Evolutionary conservation across 2,113 vertebrate species (phyloP), one percentile per base, ranked within the genome.

Genomic region (Dissostichus mawsoni): DNA sequence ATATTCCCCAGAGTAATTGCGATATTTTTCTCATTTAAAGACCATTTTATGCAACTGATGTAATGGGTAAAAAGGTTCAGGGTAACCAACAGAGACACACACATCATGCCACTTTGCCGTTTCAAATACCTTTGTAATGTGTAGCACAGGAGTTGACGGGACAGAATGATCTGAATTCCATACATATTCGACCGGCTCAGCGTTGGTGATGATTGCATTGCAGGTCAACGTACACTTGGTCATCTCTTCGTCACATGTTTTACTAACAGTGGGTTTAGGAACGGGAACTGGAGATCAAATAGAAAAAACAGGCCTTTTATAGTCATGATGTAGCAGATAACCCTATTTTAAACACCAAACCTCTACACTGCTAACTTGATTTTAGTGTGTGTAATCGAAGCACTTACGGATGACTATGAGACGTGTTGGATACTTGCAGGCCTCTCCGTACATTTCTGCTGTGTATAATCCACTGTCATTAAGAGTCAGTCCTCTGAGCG

Each of bases 381-480:
- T 3, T 29, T 29, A 25, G 17, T 12, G 41, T 12, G 63, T 51
- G 44, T 41, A 41, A 41, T 41, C 8, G 5, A 18, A 70, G 2
- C 45, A 68, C 88, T 87, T 52, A 92, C 92, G 23, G 12, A 90
- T 56, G 59, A 93, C 81, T 0, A 0, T 0, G 9, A 93, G 92
- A 0, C 0, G 0, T 52, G 17, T 41, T 13, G 12, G 0, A 5
- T 0, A 0, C 1, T 0, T 0, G 0, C 29, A 4, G 29, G 0
- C 0, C 0, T 0, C 0, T 1, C 0, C 0, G 20, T 85, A 70
- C 29, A 91, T 80, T 11, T 75, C 53, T 0, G 29, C 3, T 0
- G 29, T 68, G 81, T 92, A 92, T 0, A 0, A 0, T 1, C 13
- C 56, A 0, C 23, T 82, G 74, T 89, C 70, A 0, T 0, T 0